A percentile compares a stretch with the other conserved stretches of the same genome.
phyloP scores from a whole-genome alignment of 2,113 vertebrate species.

The Crotalus horridus region DNA sequence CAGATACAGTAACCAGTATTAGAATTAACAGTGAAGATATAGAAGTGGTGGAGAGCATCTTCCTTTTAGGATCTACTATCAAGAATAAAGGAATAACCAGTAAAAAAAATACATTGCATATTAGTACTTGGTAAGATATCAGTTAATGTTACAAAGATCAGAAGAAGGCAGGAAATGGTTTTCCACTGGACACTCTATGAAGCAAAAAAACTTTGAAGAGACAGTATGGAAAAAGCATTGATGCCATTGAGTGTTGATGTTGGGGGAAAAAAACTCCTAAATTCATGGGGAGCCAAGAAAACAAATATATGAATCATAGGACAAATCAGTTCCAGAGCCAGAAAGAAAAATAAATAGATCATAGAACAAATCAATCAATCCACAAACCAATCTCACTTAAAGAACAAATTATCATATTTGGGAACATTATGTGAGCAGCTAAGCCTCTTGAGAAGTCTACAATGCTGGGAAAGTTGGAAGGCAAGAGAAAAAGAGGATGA shows the following conservation, averaged over 20 bases:
- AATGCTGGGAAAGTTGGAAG: not conserved
- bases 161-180: not conserved
- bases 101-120: not conserved
- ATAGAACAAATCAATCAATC: not conserved
- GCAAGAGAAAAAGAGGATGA: not conserved
- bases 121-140: not conserved
- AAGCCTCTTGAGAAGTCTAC: not conserved
- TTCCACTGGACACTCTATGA: not conserved
- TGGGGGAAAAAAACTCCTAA: not conserved
- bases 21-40: not conserved
- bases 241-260: not conserved
- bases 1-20: not conserved
- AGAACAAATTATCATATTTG: not conserved
- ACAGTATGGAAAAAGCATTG: not conserved
- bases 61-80: not conserved
- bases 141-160: not conserved
- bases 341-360: not conserved
- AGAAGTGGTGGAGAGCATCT: not conserved
- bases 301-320: not conserved
- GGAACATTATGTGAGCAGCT: not conserved
- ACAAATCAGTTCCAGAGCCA: not conserved
- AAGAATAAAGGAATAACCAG: not conserved
- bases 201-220: not conserved
- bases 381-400: not conserved
- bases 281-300: not conserved